Evolutionary conservation across 2,888 invertebrate genomes (phyloP), one percentile per base, ranked within the genome.

Genomic region (Scrobipalpa costella): DNA sequence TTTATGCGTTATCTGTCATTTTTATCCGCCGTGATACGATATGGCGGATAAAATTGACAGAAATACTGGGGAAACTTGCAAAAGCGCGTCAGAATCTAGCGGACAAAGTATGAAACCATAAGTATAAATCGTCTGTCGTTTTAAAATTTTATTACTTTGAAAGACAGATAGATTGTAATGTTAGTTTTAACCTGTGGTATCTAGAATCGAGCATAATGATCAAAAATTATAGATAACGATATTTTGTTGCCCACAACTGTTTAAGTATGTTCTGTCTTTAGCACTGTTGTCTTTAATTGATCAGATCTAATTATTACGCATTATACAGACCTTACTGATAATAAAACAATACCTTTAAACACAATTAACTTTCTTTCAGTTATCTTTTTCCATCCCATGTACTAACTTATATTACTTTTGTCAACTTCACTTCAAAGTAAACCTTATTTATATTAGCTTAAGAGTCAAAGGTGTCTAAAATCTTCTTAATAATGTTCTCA

Each of bases 351-450:
- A 68, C 49, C 13, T 40, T 13, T 13, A 63, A 67, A 67, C n/a
- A 69, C 68, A 71, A 69, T 69, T n/a, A 57, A 67, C 69, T 71
- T 69, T 69, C 71, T 63, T 69, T 19, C 8, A 8, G 33, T 44
- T 61, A 66, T 68, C 67, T 61, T 63, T 66, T 59, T 62, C 36
- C 57, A 64, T 61, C 63, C 36, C 57, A 64, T 61, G 17, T 17
- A 57, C 17, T n/a, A n/a, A n/a, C n/a, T 57, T 38, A 17, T 38
- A 57, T 57, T 27, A 21, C 27, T 11, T 8, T 55, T 27, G 55
- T 13, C 33, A 55, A 27, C 8, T 11, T 21, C 33, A 52, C 7
- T 33, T 27, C 6, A 27, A 55, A 33, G 13, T 13, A 33, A 0
- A 2, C 50, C 49, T 7, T 49, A 19, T 19, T 49, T 49, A 38